Evolutionary conservation across 2,797 vertebrate genomes (phyloP).

Genomic region (Cacajao melanocephalus): DNA sequence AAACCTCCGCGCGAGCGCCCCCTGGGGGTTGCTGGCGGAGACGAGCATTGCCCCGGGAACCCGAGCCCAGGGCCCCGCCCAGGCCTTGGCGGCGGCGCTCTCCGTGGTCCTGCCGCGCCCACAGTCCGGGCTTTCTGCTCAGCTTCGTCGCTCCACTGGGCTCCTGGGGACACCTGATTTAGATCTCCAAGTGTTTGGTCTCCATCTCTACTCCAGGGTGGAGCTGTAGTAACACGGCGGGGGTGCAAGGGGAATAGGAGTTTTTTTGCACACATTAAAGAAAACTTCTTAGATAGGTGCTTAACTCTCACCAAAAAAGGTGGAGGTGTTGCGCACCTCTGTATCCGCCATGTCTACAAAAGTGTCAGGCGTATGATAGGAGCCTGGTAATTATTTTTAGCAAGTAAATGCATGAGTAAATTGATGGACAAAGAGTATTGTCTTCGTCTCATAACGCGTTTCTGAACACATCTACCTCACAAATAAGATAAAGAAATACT

Average conservation of each 20-base stretch:
- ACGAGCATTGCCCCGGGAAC: neutral
- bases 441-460: neutral
- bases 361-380: neutral
- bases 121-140: neutral
- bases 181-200: neutral
- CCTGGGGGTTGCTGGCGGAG: slow-evolving; percentile 64
- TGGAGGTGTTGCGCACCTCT: neutral
- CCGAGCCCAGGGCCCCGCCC: neutral
- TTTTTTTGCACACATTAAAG: neutral
- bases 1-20: slow-evolving; percentile 77
- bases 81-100: neutral
- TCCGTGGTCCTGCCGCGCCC: slow-evolving; percentile 15
- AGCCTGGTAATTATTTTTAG: neutral
- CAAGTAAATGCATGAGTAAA: neutral
- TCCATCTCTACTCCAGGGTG: neutral
- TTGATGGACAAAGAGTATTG: neutral
- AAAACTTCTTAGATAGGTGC: slow-evolving; percentile 43
- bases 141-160: neutral
- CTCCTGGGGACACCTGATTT: neutral
- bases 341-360: neutral
- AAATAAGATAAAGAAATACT: slow-evolving; percentile 15
- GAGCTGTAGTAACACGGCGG: neutral
- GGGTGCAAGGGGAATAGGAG: neutral
- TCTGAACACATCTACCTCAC: neutral
- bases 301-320: neutral